Evolutionary conservation across 2,113 vertebrate species (phyloP).

Genomic region (Lasiurus cinereus): DNA sequence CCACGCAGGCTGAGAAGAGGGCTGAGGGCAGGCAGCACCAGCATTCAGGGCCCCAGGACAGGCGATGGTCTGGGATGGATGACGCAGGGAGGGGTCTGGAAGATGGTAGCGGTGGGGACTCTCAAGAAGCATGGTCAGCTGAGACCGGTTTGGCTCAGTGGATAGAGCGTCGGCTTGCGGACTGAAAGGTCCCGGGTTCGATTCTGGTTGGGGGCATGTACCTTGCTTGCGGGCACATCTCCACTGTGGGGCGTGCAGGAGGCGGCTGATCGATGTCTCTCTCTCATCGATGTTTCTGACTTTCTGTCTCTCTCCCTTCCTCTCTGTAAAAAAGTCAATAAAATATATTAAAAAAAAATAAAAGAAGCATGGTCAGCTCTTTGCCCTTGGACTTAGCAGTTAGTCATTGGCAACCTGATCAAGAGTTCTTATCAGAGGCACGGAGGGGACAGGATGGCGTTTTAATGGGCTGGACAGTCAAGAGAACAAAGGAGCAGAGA

Average conservation of each 20-base stretch:
- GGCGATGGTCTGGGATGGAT: background rate
- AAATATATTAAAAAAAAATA: too few relatives aligned
- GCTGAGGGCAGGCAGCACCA: background rate
- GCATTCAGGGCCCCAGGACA: background rate
- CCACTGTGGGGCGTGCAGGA: too few relatives aligned
- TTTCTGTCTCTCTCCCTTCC: too few relatives aligned
- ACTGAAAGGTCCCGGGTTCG: too few relatives aligned
- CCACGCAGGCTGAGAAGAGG: background rate
- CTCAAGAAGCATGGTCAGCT: background rate
- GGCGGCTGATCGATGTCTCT: too few relatives aligned
- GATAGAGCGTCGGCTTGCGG: too few relatives aligned
- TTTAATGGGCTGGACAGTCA: background rate
- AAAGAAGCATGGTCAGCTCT: background rate
- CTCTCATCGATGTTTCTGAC: too few relatives aligned
- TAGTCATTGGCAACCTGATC: background rate
- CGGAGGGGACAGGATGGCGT: background rate
- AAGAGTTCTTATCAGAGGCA: background rate
- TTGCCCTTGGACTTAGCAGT: background rate
- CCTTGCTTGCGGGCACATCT: too few relatives aligned
- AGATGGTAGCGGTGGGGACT: background rate
- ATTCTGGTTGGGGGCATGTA: too few relatives aligned
- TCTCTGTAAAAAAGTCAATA: too few relatives aligned
- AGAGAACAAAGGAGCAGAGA: too few relatives aligned
- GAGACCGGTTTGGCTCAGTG: too few relatives aligned
- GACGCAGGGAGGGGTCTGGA: background rate